Conservation (phyloP, 2,888 invertebrate species). For the Lissonota sp. region DNA sequence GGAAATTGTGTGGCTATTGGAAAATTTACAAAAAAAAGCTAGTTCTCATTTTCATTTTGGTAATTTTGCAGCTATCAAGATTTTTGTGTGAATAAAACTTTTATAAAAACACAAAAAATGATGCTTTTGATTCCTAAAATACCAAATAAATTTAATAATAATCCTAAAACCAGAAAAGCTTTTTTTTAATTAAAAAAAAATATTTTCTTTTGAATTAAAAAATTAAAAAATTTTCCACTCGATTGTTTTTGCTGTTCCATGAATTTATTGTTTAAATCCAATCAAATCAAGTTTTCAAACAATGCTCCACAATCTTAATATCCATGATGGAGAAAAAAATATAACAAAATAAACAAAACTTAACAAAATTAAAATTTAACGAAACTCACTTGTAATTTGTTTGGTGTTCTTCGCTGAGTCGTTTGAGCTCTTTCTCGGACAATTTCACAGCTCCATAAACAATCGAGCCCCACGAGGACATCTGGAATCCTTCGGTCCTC, state of each 20-base stretch:
- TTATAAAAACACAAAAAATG: too few relatives aligned
- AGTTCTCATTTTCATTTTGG: too few relatives aligned
- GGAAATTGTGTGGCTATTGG: constrained; percentile 78
- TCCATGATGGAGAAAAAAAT: neutral
- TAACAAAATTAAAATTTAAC: constrained; percentile 11
- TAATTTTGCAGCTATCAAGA: too few relatives aligned
- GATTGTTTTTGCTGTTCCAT: neutral
- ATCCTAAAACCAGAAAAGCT: too few relatives aligned
- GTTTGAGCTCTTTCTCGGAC: constrained; percentile 77
- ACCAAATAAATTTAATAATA: too few relatives aligned
- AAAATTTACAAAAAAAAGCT: too few relatives aligned
- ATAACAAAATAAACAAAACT: neutral
- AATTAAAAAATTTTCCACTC: neutral
- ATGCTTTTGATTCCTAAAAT: too few relatives aligned
- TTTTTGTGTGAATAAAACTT: too few relatives aligned
- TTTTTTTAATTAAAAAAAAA: too few relatives aligned
- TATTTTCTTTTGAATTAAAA: neutral
- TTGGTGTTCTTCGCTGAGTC: constrained; percentile 73
- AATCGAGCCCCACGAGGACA: constrained; percentile 83
- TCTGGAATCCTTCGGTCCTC: constrained; percentile 75
- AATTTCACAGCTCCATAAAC: constrained; percentile 84
- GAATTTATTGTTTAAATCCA: neutral
- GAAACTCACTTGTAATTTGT: constrained; percentile 81
- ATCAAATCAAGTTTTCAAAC: too few relatives aligned
- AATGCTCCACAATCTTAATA: too few relatives aligned